Conservation (phyloP, 1,140 invertebrate species). For the Ceratina japonica region DNA sequence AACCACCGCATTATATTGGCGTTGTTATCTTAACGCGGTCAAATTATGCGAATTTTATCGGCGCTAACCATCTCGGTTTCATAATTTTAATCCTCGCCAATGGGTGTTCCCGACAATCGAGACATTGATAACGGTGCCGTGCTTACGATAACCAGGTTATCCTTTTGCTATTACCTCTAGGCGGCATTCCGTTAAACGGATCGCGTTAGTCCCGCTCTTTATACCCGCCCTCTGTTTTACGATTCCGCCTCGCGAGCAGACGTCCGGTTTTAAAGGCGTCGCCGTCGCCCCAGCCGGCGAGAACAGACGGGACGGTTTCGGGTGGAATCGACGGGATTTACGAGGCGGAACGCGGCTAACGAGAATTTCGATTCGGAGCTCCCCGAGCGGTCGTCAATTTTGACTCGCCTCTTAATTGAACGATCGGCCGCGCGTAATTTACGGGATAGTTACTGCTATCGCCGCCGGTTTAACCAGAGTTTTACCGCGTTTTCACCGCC, state of each 20-base stretch:
- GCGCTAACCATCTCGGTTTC: background rate
- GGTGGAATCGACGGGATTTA: background rate
- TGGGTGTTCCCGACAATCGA: constrained; percentile 16
- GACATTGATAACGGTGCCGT: constrained; percentile 15
- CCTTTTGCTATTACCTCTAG: background rate
- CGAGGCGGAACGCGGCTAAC: background rate
- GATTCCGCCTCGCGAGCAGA: too few species aligned
- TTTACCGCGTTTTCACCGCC: background rate
- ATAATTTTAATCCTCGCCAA: constrained; percentile 11
- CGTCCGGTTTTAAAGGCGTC: too few species aligned
- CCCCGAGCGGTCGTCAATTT: background rate
- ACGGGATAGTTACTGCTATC: background rate
- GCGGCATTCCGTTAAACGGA: background rate
- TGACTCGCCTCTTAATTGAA: constrained; percentile 7
- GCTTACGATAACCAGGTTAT: too few species aligned
- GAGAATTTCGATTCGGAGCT: background rate
- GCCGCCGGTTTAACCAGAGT: background rate
- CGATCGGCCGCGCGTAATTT: background rate
- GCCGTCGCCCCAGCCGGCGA: too few species aligned
- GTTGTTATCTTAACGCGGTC: too few species aligned
- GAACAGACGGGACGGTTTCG: too few species aligned
- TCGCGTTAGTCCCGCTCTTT: background rate
- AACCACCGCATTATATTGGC: too few species aligned
- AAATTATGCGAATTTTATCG: constrained; percentile 16
- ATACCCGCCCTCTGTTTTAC: too few species aligned